A percentile compares a stretch with the other conserved stretches of the same genome.
Conservation (phyloP, 2,113 vertebrate genomes). For the Numida meleagris region DNA sequence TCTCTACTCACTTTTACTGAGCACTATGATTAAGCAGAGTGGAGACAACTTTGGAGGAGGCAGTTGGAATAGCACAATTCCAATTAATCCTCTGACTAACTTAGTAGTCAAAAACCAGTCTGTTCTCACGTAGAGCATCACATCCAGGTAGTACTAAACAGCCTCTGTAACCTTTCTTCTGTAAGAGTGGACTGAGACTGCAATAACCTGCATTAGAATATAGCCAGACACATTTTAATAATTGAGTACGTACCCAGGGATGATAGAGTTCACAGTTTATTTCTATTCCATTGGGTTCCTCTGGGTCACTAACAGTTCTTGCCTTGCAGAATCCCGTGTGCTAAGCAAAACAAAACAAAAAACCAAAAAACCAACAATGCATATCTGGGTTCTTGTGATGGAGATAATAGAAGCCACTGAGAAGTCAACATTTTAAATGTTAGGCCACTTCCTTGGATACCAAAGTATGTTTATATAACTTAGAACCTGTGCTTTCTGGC, state of each 20-base stretch:
- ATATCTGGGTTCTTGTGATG: neutral
- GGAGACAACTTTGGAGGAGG: neutral
- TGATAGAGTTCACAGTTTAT: conserved; percentile 69
- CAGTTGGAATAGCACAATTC: neutral
- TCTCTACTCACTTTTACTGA: neutral
- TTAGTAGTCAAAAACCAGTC: neutral
- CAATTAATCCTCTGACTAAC: neutral
- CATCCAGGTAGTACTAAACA: neutral
- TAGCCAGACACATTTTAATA: neutral
- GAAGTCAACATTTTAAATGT: neutral
- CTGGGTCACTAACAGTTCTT: neutral
- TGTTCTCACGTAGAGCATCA: neutral
- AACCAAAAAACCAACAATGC: neutral
- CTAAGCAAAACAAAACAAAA: neutral
- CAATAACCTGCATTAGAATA: neutral
- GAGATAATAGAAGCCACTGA: neutral
- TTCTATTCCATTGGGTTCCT: neutral
- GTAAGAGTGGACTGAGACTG: neutral
- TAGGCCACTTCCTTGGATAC: neutral
- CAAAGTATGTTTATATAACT: neutral
- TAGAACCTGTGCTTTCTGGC: neutral
- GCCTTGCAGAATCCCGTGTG: conserved; percentile 72
- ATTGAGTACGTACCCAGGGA: conserved; percentile 12
- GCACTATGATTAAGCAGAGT: neutral
- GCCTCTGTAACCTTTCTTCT: accelerated